A percentile compares a stretch with the other conserved stretches of the same genome.
These are phyloP conservation scores for Notocelia uddmanniana DNA, from an alignment of 2,888 invertebrate genomes.

Conservation along the genomic window DNA sequence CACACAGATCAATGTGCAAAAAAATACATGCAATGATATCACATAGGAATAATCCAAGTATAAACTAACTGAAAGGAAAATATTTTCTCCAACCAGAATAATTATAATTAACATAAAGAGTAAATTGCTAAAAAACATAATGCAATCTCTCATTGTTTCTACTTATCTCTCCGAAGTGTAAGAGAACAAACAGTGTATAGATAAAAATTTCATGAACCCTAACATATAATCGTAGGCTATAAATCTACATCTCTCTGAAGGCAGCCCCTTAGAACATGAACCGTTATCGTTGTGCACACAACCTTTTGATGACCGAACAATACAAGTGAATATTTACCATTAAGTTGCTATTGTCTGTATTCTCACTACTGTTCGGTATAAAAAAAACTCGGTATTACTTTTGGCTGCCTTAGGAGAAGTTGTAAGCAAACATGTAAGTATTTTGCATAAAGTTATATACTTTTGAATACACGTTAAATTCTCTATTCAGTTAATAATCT, in stretches of 20 bases:
- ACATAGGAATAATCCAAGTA: conserved; percentile 22
- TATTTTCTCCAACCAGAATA: conserved; percentile 8
- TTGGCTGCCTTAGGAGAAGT: conserved; percentile 61
- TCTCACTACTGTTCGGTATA: conserved; percentile 5
- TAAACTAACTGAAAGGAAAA: conserved; percentile 2
- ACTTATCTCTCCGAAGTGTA: conserved; percentile 42
- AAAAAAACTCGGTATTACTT: conserved; percentile 2
- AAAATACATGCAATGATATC: conserved; percentile 54
- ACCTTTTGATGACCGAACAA: conserved; percentile 2
- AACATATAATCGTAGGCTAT: conserved; percentile 30
- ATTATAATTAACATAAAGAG: neutral
- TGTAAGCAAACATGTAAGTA: conserved; percentile 51
- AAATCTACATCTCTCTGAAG: conserved; percentile 50
- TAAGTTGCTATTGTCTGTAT: neutral
- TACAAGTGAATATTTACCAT: conserved; percentile 1
- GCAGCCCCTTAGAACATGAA: conserved; percentile 53
- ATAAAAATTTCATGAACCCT: conserved; percentile 29
- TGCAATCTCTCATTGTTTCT: conserved; percentile 40
- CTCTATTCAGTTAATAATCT: conserved; percentile 69
- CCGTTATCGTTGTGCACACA: conserved; percentile 17
- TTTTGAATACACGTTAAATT: conserved; percentile 61
- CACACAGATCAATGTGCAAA: conserved; percentile 64
- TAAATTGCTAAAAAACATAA: conserved; percentile 35
- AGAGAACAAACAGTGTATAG: conserved; percentile 46
- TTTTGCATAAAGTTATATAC: conserved; percentile 28